Base-by-base conservation (phyloP, 2,113 vertebrate species). In the Dolichotis patagonum region DNA sequence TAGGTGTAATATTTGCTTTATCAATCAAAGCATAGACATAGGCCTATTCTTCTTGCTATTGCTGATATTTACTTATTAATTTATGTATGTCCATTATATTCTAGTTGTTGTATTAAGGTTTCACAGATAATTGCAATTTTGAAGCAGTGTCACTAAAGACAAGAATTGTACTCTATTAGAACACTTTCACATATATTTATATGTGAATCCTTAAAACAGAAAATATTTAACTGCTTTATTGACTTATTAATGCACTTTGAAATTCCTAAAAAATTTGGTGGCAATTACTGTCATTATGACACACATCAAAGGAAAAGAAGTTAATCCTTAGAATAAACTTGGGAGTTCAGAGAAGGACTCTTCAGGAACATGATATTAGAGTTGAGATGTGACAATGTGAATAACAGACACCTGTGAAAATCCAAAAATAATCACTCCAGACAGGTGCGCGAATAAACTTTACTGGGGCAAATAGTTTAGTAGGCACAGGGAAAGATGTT, bases 401-500 rank as follows among this genome's bases (percentile, higher is more conserved):
- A 65, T 43, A 22, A n/a, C 41, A n/a, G 41, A 58, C 5, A 12
- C 14, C 30, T 38, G 0, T 8, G 38, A 86, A 41, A n/a, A 78
- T 38, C 26, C 28, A 24, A 14, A n/a, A 35, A 20, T 2, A 0
- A 43, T 17, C 5, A 12, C n/a, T 77, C 30, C 4, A 22, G 19
- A 30, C 5, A 30, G 7, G 17, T 19, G 9, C 22, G 8, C 67
- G 24, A 60, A 17, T 19, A 69, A 20, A 46, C 5, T 32, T 4
- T 17, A 35, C 11, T 28, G 26, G 12, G 14, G 4, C 20, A 43
- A 43, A n/a, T 8, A 8, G 14, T 22, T 49, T 54, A 52, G 35
- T 32, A 35, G 10, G 0, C 0, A 56, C 54, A 22, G 58, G 30
- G 19, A 43, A 54, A 46, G 35, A 1, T n/a, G 12, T 0, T 3